Evolutionary conservation across 2,797 vertebrate species (phyloP).

Genomic region (Mus spretus): DNA sequence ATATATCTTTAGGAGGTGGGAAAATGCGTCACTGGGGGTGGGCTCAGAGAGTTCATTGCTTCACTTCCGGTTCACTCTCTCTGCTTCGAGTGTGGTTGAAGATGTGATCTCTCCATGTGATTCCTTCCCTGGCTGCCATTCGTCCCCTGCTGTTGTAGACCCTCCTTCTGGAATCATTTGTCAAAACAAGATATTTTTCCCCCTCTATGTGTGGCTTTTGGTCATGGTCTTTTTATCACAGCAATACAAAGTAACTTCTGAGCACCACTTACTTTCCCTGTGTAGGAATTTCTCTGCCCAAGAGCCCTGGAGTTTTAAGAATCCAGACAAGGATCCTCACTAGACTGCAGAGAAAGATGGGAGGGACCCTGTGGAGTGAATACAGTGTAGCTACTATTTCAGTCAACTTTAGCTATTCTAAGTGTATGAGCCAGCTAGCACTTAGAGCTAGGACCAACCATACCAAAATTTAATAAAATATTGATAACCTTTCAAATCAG

Average conservation of each 20-base stretch:
- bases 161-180: not conserved
- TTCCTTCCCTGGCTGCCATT: not conserved
- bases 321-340: constrained; percentile 45
- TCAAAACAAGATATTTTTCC: not conserved
- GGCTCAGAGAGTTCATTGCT: not conserved
- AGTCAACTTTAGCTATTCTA: constrained; percentile 74
- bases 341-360: not conserved
- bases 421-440: constrained; percentile 71
- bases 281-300: not conserved
- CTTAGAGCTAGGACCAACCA: constrained; percentile 72
- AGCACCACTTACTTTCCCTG: not conserved
- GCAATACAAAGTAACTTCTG: not conserved
- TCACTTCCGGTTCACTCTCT: not conserved
- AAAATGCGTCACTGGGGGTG: not conserved
- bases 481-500: constrained; percentile 83
- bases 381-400: constrained; percentile 78
- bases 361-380: constrained; percentile 51
- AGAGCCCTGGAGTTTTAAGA: not conserved
- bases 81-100: not conserved
- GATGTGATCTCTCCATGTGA: not conserved
- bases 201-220: not conserved
- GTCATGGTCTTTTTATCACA: not conserved
- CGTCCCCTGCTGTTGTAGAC: not conserved
- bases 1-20: not conserved
- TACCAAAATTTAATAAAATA: constrained; percentile 80